Conservation (phyloP, 2,888 invertebrate genomes). For the Selenia dentaria region DNA sequence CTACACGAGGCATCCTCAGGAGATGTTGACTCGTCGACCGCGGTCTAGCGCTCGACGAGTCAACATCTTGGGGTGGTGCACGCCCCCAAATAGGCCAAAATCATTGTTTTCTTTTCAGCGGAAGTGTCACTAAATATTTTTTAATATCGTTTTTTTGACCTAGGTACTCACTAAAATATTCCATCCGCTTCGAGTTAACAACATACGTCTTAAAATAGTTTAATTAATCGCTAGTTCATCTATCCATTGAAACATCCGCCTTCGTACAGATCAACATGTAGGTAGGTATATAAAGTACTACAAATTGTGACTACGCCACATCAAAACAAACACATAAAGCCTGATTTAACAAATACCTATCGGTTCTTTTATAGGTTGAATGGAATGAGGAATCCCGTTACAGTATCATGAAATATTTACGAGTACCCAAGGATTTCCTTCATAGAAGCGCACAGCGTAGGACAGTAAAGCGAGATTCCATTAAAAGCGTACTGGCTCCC, state of each 20-base stretch:
- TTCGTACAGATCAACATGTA: neutral
- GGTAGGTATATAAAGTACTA: constrained; percentile 2
- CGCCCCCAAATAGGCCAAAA: too few species aligned
- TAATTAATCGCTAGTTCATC: constrained; percentile 1
- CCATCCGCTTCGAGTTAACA: too few species aligned
- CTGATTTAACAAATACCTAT: constrained; percentile 26
- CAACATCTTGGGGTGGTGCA: too few species aligned
- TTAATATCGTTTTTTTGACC: too few species aligned
- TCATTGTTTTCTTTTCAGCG: too few species aligned
- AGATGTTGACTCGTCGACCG: too few species aligned
- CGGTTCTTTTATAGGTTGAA: constrained; percentile 32
- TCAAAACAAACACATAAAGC: constrained; percentile 29
- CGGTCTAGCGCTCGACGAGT: too few species aligned
- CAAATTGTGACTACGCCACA: neutral
- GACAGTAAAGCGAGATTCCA: constrained; percentile 61
- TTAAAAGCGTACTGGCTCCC: constrained; percentile 55
- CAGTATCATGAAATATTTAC: constrained; percentile 56
- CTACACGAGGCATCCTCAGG: too few species aligned
- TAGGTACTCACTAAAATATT: too few species aligned
- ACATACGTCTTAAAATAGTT: constrained; percentile 1
- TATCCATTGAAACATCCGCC: neutral
- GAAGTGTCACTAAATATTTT: too few species aligned
- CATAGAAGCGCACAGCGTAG: constrained; percentile 35
- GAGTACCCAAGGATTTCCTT: constrained; percentile 50
- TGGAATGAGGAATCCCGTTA: constrained; percentile 42